Evolutionary conservation across 2,113 vertebrate genomes (phyloP), one percentile per base, ranked within the genome.

Genomic region (Ia io): DNA sequence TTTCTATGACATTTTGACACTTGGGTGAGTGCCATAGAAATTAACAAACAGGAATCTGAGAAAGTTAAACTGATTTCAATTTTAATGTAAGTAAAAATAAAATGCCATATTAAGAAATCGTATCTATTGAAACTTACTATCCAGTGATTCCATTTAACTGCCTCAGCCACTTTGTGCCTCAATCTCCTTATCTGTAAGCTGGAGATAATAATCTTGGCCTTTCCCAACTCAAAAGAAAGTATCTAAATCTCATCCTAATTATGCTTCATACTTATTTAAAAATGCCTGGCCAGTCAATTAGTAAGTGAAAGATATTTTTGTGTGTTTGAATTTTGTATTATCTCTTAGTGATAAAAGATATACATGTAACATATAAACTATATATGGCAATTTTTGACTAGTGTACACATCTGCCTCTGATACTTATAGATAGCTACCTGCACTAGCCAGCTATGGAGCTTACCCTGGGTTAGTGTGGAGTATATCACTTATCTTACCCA

Each of bases 21-120:
- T 65, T 80, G 30, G 67, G 37, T 8, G 16, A 30, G 32, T 88
- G 37, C 63, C 67, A 91, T 1, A 73, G 5, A 82, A 87, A 79
- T 84, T 88, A 87, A 65, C 35, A 80, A 93, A 73, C 0, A 61
- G 28, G 11, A 96, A 84, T 80, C 9, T 65, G 20, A 22, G 22
- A 71, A 49, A 56, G 3, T 20, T 70, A 79, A 88, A 22, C 40
- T 37, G 56, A 63, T 91, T 84, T 59, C 35, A 16, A 65, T 82
- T 93, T 67, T 91, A 12, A 44, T 44, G 53, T 28, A 47, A 91
- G 22, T 79, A 89, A 84, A 90, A 91, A 42, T 44, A 71, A 94
- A 92, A 40, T 63, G 28, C 4, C n/a, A 32, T 63, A 56, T 49
- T 63, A 70, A 90, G 28, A 92, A 44, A 95, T 85, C 2, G 70